These are phyloP conservation scores for Dromococcyx pavoninus DNA, from an alignment of 2,797 vertebrate genomes.

Conservation along the genomic window DNA sequence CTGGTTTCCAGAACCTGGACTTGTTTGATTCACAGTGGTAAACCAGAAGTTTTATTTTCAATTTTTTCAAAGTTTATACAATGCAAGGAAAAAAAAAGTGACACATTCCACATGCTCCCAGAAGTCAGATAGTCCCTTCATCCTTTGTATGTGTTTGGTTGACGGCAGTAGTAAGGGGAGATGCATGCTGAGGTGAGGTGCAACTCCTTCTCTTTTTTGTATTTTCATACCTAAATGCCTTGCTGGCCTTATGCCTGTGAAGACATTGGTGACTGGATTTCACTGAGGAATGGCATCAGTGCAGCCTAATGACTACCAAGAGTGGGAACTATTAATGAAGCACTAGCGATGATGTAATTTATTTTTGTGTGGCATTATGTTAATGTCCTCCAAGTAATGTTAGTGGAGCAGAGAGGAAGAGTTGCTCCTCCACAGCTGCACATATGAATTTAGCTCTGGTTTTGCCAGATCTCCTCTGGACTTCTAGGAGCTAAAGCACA, in stretches of 20 bases:
- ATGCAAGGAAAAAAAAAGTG: accelerated
- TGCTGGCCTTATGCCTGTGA: neutral
- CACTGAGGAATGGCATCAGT: neutral
- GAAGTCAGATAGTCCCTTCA: neutral
- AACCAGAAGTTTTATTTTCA: neutral
- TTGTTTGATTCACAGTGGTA: neutral
- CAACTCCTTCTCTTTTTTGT: neutral
- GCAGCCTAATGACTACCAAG: neutral
- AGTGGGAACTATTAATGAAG: neutral
- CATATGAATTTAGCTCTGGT: neutral
- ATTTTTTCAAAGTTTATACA: neutral
- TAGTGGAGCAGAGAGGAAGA: neutral
- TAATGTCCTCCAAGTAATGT: neutral
- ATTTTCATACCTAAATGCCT: neutral
- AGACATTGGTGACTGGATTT: neutral
- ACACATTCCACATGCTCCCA: neutral
- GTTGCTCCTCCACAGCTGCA: neutral
- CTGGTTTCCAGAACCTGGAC: neutral
- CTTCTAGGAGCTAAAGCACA: neutral
- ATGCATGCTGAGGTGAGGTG: accelerated
- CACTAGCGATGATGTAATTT: neutral
- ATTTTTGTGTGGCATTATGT: neutral
- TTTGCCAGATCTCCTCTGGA: neutral
- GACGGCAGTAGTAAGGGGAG: neutral
- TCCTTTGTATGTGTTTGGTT: neutral